A percentile compares a stretch with the other conserved stretches of the same genome.
Evolutionary conservation across 1,140 invertebrate genomes (phyloP).

Genomic region (Drosophila ficusphila): DNA sequence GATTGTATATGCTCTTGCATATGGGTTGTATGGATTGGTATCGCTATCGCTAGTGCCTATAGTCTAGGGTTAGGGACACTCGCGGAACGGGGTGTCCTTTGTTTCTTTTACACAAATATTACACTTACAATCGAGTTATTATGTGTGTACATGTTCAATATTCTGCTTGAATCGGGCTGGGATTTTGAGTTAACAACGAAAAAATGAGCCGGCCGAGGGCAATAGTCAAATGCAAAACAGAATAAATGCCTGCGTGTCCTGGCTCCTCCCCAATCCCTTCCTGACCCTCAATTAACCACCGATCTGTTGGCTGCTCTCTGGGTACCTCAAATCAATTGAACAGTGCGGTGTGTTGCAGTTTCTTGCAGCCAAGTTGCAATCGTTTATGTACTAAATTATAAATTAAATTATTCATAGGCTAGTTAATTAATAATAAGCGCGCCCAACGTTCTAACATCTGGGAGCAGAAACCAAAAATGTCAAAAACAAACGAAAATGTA

Average conservation of each 20-base stretch:
- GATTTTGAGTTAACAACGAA: slow-evolving; percentile 25
- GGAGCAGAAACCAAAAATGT: slow-evolving; percentile 56
- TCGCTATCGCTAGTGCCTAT: slow-evolving; percentile 55
- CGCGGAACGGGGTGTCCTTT: slow-evolving; percentile 58
- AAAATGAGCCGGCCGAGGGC: slow-evolving; percentile 10
- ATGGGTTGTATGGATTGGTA: slow-evolving; percentile 37
- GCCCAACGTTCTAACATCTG: slow-evolving; percentile 42
- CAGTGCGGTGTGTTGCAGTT: slow-evolving; percentile 36
- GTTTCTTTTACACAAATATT: slow-evolving; percentile 60
- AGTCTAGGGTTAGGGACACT: slow-evolving; percentile 71
- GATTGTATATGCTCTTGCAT: slow-evolving; percentile 16
- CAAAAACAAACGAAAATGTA: slow-evolving; percentile 65
- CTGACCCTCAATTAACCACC: slow-evolving; percentile 1
- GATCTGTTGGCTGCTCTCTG: not conserved
- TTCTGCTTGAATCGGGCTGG: slow-evolving; percentile 8
- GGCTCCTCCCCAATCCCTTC: slow-evolving; percentile 2
- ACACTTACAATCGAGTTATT: slow-evolving; percentile 61
- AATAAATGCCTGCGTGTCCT: slow-evolving; percentile 35
- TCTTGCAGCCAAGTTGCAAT: slow-evolving; percentile 64
- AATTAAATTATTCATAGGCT: slow-evolving; percentile 64
- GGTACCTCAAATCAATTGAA: slow-evolving; percentile 39
- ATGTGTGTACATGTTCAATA: slow-evolving; percentile 51
- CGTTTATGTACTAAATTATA: slow-evolving; percentile 67
- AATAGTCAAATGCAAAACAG: slow-evolving; percentile 36
- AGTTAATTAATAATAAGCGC: slow-evolving; percentile 61